Evolutionary conservation across 2,113 vertebrate species (phyloP), one percentile per base, ranked within the genome.

Genomic region (Macquaria australasica): DNA sequence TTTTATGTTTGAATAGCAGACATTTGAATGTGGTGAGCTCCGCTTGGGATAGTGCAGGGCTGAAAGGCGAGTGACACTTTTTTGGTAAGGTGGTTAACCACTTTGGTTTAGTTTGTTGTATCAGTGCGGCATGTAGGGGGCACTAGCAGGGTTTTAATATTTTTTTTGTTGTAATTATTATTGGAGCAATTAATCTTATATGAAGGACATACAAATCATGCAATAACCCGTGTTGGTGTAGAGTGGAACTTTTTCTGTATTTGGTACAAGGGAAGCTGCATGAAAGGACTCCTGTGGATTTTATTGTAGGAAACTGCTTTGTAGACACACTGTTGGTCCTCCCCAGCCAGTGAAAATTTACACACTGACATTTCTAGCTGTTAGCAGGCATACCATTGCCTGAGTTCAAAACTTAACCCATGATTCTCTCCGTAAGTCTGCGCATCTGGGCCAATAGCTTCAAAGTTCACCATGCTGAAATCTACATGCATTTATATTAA

Each of bases 231-330:
- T 48, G 70, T 41, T 31, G 45, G 55, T n/a, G 58, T 81, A 8
- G 59, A 34, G 25, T 18, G 43, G 15, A 70, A 31, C 5, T 5
- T 69, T 48, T 69, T 67, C 62, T 77, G 67, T 50, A 43, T 72
- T 72, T 63, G 39, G n/a, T 67, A 23, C 0, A 15, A 62, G 25
- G 1, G 51, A 43, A 77, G 71, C 63, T 18, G 28, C 48, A 59
- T 79, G 34, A 72, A 82, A 48, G 43, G 20, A 48, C 80, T 63
- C 66, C 64, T 60, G 66, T 72, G 25, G 66, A 55, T 78, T 71
- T 74, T 77, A 60, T 71, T 73, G 28, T 8, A 77, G 77, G 77
- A 82, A 86, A 71, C 34, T 70, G 23, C 48, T 69, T 63, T 69
- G 37, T 25, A 59, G 50, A 69, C 70, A 20, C n/a, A 41, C 53